Percentiles rank a stretch among this genome's conserved stretches.
phyloP scores from a whole-genome alignment of 2,113 vertebrate species.

The Grantiella picta region DNA sequence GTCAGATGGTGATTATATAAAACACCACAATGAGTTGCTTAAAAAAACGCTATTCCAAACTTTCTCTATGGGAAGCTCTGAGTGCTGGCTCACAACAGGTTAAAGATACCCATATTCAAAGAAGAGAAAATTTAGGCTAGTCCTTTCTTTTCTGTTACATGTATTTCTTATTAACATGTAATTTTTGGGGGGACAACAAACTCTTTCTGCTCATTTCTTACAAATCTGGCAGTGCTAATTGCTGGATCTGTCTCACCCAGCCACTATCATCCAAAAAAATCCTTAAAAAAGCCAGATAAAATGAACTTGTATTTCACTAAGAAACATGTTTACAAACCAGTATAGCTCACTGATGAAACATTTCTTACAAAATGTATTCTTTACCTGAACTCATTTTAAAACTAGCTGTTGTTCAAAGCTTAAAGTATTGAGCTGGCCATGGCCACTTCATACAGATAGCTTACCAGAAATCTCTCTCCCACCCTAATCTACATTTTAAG shows the following conservation, averaged over 20 bases:
- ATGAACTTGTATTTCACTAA: not conserved
- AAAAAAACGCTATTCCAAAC: not conserved
- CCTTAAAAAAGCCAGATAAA: not conserved
- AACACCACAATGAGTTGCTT: not conserved
- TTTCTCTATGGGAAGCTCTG: not conserved
- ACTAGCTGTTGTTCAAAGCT: not conserved
- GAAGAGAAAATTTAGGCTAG: not conserved
- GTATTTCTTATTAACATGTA: not conserved
- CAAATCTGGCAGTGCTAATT: not conserved
- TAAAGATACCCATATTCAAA: not conserved
- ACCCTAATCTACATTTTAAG: not conserved
- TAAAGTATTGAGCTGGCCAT: not conserved
- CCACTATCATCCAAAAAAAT: not conserved
- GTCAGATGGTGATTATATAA: not conserved
- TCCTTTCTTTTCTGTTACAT: not conserved
- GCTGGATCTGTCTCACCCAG: not conserved
- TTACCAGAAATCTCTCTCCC: not conserved
- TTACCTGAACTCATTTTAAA: not conserved
- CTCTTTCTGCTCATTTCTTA: not conserved
- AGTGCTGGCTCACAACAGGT: not conserved
- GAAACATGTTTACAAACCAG: not conserved
- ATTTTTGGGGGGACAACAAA: accelerated
- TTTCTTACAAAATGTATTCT: not conserved
- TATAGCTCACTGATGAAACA: not conserved
- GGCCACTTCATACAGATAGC: not conserved